phyloP scores from a whole-genome alignment of 2,888 invertebrate genomes.

The Diadegma fenestrale region DNA sequence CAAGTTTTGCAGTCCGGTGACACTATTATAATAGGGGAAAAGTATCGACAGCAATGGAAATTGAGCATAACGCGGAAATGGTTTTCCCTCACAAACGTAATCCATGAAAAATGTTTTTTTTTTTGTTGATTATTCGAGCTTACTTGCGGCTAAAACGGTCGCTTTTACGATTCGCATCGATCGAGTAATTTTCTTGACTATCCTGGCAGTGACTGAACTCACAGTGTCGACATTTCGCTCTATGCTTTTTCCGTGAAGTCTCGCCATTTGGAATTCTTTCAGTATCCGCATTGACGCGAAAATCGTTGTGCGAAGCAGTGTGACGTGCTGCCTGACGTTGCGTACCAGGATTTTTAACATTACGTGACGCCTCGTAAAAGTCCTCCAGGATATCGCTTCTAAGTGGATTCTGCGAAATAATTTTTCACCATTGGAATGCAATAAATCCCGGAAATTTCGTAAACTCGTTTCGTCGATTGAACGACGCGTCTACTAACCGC shows the following conservation, averaged over 20 bases:
- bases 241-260: conserved; percentile 48
- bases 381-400: conserved; percentile 31
- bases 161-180: conserved; percentile 44
- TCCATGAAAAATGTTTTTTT: background rate
- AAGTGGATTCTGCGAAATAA: conserved; percentile 23
- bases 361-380: conserved; percentile 11
- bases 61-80: no score
- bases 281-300: conserved; percentile 24
- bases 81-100: background rate
- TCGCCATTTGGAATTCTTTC: conserved; percentile 50
- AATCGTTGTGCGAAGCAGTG: conserved; percentile 51
- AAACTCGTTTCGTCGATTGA: background rate
- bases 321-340: conserved; percentile 49
- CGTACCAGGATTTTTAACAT: conserved; percentile 12
- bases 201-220: conserved; percentile 71
- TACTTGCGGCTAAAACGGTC: conserved; percentile 51
- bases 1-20: background rate
- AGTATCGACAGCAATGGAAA: no score
- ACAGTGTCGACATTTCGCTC: conserved; percentile 68
- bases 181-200: conserved; percentile 38
- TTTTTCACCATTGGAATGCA: conserved; percentile 12
- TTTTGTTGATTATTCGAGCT: conserved; percentile 55
- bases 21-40: no score
- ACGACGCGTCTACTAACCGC: conserved; percentile 40
- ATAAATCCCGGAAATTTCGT: background rate